A percentile compares a stretch with the other conserved stretches of the same genome.
phyloP scores from a whole-genome alignment of 2,888 invertebrate genomes.

The Zaprionus bogoriensis region DNA sequence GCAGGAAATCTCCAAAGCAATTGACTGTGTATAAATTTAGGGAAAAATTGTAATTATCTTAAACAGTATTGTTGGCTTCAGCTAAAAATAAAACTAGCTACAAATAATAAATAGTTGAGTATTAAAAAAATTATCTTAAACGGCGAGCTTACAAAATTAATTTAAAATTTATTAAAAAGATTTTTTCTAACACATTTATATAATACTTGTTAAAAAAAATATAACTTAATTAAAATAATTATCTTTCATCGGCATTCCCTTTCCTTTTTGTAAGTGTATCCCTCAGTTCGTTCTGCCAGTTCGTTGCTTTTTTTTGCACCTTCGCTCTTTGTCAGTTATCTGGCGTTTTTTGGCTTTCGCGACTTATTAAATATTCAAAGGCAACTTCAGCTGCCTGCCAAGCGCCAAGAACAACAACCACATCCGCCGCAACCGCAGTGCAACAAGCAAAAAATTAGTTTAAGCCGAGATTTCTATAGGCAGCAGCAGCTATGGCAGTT shows the following conservation, averaged over 20 bases:
- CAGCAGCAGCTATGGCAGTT: conserved; percentile 24
- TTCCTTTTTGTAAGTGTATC: conserved; percentile 11
- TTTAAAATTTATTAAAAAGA: too few relatives aligned
- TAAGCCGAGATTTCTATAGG: conserved; percentile 69
- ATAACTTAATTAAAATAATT: too few relatives aligned
- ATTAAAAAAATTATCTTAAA: too few relatives aligned
- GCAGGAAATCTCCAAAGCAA: not conserved
- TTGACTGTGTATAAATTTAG: not conserved
- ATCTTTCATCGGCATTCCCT: not conserved
- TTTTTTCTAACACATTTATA: too few relatives aligned
- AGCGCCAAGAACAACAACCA: not conserved
- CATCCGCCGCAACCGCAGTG: conserved; percentile 38
- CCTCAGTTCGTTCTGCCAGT: not conserved
- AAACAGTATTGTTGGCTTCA: too few relatives aligned
- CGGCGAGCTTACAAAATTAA: too few relatives aligned
- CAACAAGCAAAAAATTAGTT: conserved; percentile 74
- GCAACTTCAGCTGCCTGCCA: conserved; percentile 53
- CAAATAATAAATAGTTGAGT: too few relatives aligned
- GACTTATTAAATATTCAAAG: conserved; percentile 76
- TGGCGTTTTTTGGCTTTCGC: conserved; percentile 34
- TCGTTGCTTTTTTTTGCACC: not conserved
- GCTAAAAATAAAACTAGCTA: too few relatives aligned
- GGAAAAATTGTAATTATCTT: not conserved
- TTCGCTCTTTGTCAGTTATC: conserved; percentile 22
- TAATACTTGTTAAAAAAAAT: too few relatives aligned